phyloP scores from a whole-genome alignment of 1,140 invertebrate species.

The Pseudoatta argentina region DNA sequence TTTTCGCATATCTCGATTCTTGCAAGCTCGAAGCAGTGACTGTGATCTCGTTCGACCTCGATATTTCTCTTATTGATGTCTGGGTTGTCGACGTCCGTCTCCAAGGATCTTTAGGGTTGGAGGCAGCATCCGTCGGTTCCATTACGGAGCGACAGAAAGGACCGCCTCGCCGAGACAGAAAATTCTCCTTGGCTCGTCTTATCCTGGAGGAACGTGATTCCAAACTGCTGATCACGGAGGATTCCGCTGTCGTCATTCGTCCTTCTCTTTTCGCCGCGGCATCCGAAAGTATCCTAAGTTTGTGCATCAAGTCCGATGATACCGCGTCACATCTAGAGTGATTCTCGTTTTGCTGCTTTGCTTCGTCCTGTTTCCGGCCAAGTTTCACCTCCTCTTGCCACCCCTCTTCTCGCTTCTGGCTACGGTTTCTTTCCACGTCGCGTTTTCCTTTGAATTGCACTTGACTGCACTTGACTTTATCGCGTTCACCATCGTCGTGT shows the following conservation, averaged over 20 bases:
- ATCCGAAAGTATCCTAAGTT: constrained; percentile 68
- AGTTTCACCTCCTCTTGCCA: not conserved
- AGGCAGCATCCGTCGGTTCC: constrained; percentile 14
- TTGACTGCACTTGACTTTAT: not conserved
- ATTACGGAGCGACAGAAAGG: constrained; percentile 68
- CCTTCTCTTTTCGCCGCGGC: constrained; percentile 63
- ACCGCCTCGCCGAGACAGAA: constrained; percentile 72
- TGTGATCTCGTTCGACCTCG: not conserved
- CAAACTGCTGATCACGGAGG: constrained; percentile 5
- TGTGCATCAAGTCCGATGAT: constrained; percentile 72
- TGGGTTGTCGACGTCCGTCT: not conserved
- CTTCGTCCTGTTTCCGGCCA: not conserved
- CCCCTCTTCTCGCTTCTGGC: not conserved
- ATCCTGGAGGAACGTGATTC: constrained; percentile 70
- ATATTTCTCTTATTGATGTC: not conserved
- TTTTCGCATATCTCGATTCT: not conserved
- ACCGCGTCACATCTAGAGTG: constrained; percentile 30
- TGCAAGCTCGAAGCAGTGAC: not conserved
- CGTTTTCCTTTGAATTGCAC: not conserved
- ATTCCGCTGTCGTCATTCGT: constrained; percentile 26
- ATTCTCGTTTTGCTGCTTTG: constrained; percentile 28
- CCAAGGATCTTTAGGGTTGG: constrained; percentile 22
- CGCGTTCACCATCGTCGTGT: not conserved
- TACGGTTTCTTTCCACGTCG: not conserved
- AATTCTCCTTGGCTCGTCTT: constrained; percentile 76